Conservation (phyloP, 2,113 vertebrate genomes). For the Aviceda subcristata region DNA sequence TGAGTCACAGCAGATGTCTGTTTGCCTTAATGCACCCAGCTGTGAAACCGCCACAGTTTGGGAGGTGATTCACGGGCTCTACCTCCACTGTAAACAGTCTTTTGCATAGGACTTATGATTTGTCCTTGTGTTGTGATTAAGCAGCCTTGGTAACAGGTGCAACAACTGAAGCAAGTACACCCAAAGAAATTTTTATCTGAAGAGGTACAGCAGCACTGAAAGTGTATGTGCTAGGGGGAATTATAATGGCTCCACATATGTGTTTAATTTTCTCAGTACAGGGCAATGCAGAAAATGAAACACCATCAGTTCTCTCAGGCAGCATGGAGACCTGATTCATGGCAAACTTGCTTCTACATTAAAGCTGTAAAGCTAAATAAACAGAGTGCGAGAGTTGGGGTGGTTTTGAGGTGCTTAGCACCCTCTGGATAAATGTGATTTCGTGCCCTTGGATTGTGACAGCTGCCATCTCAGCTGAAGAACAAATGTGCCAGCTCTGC, state of each 20-base stretch:
- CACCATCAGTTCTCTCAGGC: neutral
- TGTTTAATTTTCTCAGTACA: neutral
- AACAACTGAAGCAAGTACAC: neutral
- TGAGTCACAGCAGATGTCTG: neutral
- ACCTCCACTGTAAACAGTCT: neutral
- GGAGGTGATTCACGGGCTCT: neutral
- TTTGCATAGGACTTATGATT: neutral
- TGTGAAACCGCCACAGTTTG: fast-evolving
- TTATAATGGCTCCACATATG: neutral
- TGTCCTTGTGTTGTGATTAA: neutral
- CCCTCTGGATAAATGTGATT: neutral
- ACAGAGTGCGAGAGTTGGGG: neutral
- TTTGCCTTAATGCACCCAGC: neutral
- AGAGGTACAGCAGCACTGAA: neutral
- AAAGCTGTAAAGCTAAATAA: neutral
- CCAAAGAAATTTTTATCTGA: neutral
- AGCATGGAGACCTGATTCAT: neutral
- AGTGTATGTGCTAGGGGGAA: neutral
- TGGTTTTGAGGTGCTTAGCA: neutral
- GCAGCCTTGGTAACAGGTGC: neutral
- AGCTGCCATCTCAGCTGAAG: neutral
- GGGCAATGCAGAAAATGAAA: neutral
- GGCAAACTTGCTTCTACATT: neutral
- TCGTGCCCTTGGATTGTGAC: neutral
- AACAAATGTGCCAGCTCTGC: neutral